Conservation (phyloP, 2,113 vertebrate genomes). For the Cygnus buccinator region DNA sequence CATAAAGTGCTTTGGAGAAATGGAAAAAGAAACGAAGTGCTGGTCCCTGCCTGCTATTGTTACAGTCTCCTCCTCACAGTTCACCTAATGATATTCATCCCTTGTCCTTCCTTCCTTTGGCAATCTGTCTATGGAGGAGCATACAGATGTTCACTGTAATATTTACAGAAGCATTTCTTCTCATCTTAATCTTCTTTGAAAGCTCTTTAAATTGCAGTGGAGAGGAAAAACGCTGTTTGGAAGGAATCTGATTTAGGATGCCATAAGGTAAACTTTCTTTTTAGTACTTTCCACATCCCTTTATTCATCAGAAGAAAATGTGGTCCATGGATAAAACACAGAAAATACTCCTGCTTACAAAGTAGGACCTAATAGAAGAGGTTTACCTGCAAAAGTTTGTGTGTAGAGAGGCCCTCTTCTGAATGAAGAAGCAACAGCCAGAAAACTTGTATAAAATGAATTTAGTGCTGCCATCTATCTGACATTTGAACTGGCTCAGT, state of each 20-base stretch:
- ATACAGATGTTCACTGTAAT: background rate
- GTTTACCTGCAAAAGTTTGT: background rate
- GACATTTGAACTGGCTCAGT: background rate
- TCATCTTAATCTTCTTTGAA: constrained; percentile 6
- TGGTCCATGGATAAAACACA: background rate
- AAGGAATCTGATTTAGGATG: background rate
- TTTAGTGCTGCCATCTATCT: background rate
- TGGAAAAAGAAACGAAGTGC: background rate
- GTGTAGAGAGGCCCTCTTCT: background rate
- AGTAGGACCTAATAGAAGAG: background rate
- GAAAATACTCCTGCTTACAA: background rate
- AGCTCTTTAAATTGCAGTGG: background rate
- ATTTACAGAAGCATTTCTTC: constrained; percentile 3
- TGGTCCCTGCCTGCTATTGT: background rate
- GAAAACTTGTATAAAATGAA: background rate
- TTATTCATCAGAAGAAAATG: background rate
- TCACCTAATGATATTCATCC: background rate
- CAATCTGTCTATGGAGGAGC: background rate
- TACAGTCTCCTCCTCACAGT: background rate
- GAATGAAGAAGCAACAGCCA: background rate
- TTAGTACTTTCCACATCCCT: background rate
- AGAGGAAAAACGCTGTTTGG: background rate
- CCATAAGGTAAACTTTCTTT: background rate
- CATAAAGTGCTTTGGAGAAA: background rate
- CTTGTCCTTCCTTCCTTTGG: background rate